Conservation (phyloP, 2,797 vertebrate genomes). For the Pangasius krempfi region DNA sequence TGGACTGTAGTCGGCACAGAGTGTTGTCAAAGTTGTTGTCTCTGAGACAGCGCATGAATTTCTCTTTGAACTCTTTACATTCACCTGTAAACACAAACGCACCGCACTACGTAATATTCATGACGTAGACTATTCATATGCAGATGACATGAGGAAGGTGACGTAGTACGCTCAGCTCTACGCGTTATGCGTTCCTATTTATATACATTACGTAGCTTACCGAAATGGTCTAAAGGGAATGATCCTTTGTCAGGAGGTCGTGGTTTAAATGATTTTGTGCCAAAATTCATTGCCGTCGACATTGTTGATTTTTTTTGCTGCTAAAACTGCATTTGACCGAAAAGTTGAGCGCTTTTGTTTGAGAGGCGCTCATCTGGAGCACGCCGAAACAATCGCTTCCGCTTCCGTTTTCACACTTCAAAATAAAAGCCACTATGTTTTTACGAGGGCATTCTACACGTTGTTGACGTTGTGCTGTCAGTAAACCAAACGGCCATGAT, state of each 20-base stretch:
- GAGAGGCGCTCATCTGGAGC: not conserved
- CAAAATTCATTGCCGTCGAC: slow-evolving; percentile 85
- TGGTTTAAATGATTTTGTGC: slow-evolving; percentile 78
- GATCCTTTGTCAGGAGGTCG: slow-evolving; percentile 82
- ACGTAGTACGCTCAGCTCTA: not conserved
- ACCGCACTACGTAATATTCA: not conserved
- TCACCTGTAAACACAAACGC: slow-evolving; percentile 73
- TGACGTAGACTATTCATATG: not conserved
- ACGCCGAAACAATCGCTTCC: not conserved
- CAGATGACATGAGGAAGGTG: not conserved
- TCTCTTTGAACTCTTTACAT: slow-evolving; percentile 85
- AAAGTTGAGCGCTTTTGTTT: not conserved
- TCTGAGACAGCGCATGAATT: slow-evolving; percentile 84
- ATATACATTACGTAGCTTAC: slow-evolving; percentile 60
- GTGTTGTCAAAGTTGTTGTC: slow-evolving; percentile 79
- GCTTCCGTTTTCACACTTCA: not conserved
- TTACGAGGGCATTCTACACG: not conserved
- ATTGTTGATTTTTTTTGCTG: slow-evolving; percentile 56
- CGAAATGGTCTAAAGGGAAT: slow-evolving; percentile 83
- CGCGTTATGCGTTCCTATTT: too few species aligned
- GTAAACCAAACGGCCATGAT: not conserved
- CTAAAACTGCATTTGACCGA: not conserved
- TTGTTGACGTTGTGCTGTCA: not conserved
- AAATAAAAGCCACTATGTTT: slow-evolving; percentile 27
- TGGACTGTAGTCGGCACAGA: slow-evolving; percentile 81